Evolutionary conservation across 1,140 invertebrate species (phyloP).

Genomic region (Pogonomyrmex californicus): DNA sequence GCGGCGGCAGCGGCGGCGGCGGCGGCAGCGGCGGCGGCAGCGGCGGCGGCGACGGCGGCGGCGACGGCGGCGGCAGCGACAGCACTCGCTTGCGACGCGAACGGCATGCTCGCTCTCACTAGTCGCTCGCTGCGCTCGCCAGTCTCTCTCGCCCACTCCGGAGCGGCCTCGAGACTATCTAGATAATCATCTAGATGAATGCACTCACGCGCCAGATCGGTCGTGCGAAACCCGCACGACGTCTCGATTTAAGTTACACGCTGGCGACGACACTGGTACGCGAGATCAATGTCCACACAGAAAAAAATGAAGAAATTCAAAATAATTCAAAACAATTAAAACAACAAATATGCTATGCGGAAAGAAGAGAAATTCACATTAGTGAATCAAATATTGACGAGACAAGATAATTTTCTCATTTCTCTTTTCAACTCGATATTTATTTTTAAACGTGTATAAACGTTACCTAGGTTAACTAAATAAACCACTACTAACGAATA

Average conservation of each 20-base stretch:
- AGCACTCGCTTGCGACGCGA: slow-evolving; percentile 69
- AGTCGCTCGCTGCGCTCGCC: slow-evolving; percentile 60
- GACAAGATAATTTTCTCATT: not conserved
- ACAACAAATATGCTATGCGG: too few species aligned
- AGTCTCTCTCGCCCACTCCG: slow-evolving; percentile 30
- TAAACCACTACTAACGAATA: not conserved
- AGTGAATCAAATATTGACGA: not conserved
- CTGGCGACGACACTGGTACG: not conserved
- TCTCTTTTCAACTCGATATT: not conserved
- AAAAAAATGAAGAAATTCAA: not conserved
- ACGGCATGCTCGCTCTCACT: slow-evolving; percentile 82
- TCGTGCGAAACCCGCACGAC: not conserved
- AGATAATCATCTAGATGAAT: slow-evolving; percentile 41
- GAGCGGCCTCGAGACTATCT: slow-evolving; percentile 50
- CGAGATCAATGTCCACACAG: too few species aligned
- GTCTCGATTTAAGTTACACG: not conserved
- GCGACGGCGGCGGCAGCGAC: slow-evolving; percentile 10
- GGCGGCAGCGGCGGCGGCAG: not conserved
- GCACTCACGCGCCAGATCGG: slow-evolving; percentile 3
- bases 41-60: not conserved
- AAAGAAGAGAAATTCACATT: too few species aligned
- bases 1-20: not conserved
- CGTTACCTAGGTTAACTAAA: not conserved
- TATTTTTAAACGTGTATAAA: not conserved
- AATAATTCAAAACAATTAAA: not conserved